Evolutionary conservation across 1,140 invertebrate genomes (phyloP), one percentile per base, ranked within the genome.

Genomic region (Philopotamus ludificatus): DNA sequence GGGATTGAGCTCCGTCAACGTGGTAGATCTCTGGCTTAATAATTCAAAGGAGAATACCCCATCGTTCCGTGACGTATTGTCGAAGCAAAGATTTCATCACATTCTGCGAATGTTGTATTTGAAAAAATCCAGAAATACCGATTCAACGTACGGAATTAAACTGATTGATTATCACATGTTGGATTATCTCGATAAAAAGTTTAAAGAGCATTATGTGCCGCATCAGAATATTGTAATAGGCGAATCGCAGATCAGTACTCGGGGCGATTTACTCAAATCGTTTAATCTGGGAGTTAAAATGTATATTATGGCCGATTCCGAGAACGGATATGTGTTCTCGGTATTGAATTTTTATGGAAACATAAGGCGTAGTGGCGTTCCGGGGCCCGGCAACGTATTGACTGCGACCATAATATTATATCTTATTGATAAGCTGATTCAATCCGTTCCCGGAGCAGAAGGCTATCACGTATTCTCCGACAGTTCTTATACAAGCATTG

Each of bases 81-180:
- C 1, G 54, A 53, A 50, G 34, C 1, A 63, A 22, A 18, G 61
- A 20, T 63, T 63, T 25, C n/a, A 54, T 22, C 61, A 63, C 53
- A 63, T 63, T 54, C 54, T 53, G 53, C 54, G 61, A 50, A 54
- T 54, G 50, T 15, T 63, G n/a, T 39, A 63, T 63, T 23, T 63
- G 21, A 21, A 12, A 45, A 49, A 21, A 22, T 1, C 3, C 41
- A 18, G 18, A 1, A 18, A 44, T 15, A 12, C n/a, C n/a, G 2
- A 9, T 18, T 44, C 9, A 2, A 44, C 18, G 9, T 12, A 15
- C 9, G 41, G 9, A 12, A 15, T 18, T 18, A 18, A 44, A 2
- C n/a, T 18, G 9, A 18, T 44, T 18, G 18, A 44, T 44, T 15
- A 18, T 9, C 18, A 44, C 18, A n/a, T n/a, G n/a, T 9, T 44